Conservation (phyloP, 2,113 vertebrate genomes). For the Tetraodon nigroviridis region DNA sequence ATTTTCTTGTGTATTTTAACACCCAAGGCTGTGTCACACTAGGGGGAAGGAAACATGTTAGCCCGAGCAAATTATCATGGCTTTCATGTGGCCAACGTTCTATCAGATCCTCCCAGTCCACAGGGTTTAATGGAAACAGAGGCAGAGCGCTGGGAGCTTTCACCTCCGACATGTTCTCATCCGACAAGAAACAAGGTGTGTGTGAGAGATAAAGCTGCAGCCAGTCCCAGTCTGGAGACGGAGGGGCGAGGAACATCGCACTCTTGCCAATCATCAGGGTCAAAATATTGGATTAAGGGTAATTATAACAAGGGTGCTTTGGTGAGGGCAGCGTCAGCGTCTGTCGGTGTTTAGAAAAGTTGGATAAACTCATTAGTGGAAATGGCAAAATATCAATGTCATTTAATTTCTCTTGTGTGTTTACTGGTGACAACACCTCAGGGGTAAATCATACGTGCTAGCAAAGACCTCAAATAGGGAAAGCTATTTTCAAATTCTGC, state of each 20-base stretch:
- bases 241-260: constrained; percentile 53
- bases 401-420: constrained; percentile 42
- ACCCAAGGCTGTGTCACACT: constrained; percentile 63
- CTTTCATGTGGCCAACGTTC: constrained; percentile 59
- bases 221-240: constrained; percentile 39
- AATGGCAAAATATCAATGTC: constrained; percentile 58
- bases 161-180: constrained; percentile 60
- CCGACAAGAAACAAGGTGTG: constrained; percentile 63
- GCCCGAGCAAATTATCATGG: constrained; percentile 57
- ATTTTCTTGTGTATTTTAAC: constrained; percentile 58
- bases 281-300: constrained; percentile 62
- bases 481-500: constrained; percentile 41
- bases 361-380: constrained; percentile 61
- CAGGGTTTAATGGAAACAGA: constrained; percentile 64
- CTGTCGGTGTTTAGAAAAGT: constrained; percentile 45
- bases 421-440: not conserved
- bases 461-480: not conserved
- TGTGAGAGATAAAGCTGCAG: constrained; percentile 62
- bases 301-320: constrained; percentile 62
- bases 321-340: constrained; percentile 50
- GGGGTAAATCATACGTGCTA: too few relatives aligned
- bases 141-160: constrained; percentile 57
- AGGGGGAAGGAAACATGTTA: constrained; percentile 54
- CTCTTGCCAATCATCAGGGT: constrained; percentile 63
- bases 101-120: constrained; percentile 67